Evolutionary conservation across 2,113 vertebrate genomes (phyloP).

Genomic region (Petromus typicus): DNA sequence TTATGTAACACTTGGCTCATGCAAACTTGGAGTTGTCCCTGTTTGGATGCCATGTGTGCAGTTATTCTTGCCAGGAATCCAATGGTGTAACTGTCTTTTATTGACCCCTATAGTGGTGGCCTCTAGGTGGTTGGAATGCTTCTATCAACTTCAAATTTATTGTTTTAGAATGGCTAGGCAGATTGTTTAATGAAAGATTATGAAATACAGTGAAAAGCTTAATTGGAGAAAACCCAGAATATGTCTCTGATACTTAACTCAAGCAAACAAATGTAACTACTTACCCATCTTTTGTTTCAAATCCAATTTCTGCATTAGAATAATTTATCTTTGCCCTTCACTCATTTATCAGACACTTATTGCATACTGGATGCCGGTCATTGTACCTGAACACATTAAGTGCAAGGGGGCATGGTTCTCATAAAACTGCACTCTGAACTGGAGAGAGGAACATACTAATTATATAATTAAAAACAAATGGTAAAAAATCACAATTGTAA

Average conservation of each 20-base stretch:
- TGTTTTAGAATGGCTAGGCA: not conserved
- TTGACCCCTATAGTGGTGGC: not conserved
- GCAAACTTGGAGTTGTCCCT: not conserved
- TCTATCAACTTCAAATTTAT: not conserved
- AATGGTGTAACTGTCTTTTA: not conserved
- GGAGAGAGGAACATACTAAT: not conserved
- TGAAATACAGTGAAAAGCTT: not conserved
- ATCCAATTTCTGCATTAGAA: not conserved
- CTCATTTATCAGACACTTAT: not conserved
- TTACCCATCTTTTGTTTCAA: not conserved
- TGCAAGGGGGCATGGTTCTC: not conserved
- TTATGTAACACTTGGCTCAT: not conserved
- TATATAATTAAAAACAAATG: not conserved
- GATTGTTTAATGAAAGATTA: not conserved
- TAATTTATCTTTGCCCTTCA: not conserved
- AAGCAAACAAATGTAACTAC: not conserved
- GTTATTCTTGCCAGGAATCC: slow-evolving; percentile 46
- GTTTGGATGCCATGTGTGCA: not conserved
- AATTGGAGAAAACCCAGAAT: not conserved
- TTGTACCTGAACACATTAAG: not conserved
- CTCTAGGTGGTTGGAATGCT: not conserved
- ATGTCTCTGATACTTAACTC: not conserved
- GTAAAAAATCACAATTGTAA: not conserved
- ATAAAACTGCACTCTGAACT: not conserved
- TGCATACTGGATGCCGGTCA: not conserved